A percentile compares a stretch with the other conserved stretches of the same genome.
Conservation (phyloP, 2,888 invertebrate species). For the Theristus sp. region DNA sequence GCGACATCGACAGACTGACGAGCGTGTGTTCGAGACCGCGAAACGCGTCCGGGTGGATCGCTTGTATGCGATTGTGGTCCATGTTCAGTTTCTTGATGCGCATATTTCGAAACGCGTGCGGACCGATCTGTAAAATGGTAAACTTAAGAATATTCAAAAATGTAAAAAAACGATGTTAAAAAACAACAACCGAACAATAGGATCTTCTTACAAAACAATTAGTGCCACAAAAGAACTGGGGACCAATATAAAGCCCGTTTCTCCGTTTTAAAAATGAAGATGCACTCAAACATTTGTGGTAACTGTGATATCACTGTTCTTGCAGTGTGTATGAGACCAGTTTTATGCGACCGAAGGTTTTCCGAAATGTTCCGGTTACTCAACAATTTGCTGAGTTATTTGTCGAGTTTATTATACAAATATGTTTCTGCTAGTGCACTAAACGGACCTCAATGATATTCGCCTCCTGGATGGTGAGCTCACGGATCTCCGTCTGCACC, state of each 20-base stretch:
- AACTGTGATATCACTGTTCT: too few species aligned
- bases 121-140: conserved; percentile 23
- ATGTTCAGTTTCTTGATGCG: conserved; percentile 28
- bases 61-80: conserved; percentile 25
- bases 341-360: too few species aligned
- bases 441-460: conserved; percentile 26
- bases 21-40: conserved; percentile 55
- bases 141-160: neutral
- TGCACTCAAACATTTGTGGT: too few species aligned
- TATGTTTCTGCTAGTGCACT: too few species aligned
- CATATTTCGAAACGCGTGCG: conserved; percentile 46
- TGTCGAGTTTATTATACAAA: too few species aligned
- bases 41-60: conserved; percentile 28
- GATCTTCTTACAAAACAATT: too few species aligned
- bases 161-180: too few species aligned
- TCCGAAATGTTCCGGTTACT: too few species aligned
- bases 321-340: too few species aligned
- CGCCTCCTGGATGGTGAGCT: conserved; percentile 24
- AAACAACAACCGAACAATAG: too few species aligned
- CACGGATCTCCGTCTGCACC: conserved; percentile 19
- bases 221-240: too few species aligned
- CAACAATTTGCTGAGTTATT: too few species aligned
- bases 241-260: neutral
- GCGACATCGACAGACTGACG: conserved; percentile 57
- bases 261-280: neutral